Evolutionary conservation across 2,888 invertebrate genomes (phyloP), one percentile per base, ranked within the genome.

Genomic region (Phyto melanocephala): DNA sequence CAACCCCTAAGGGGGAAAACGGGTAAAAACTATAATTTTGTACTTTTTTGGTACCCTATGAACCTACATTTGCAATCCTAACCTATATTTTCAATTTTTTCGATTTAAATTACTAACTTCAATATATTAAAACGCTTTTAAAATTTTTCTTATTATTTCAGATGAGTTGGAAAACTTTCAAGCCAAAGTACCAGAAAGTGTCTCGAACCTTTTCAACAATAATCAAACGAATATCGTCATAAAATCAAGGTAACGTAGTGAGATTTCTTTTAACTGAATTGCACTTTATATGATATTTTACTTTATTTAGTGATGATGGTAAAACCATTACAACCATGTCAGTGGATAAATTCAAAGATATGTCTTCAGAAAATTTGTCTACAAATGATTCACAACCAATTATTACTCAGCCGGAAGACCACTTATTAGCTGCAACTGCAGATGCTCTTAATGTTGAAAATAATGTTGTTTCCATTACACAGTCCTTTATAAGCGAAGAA

Each of bases 151-250:
- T 8, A 11, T 50, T 35, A 20, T 76, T 78, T 33, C 13, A 79
- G 72, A 58, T 40, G 24, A 58, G 58, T 52, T 72, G 40, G 37
- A 52, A 28, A 65, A 79, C 22, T 45, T 22, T 54, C 71, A 71
- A 42, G 58, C 40, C 35, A 72, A 67, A 72, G 65, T 72, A 58
- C 50, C 79, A 58, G 72, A 22, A 50, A 79, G 24, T 22, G 50
- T 15, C 3, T 17, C 58, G 8, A 20, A 47, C 33, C 42, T 47
- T 50, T 58, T 37, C 5, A 45, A 78, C 10, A 33, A 20, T 15
- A 37, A 42, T 33, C 33, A 58, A 10, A 22, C 58, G 15, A 42
- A 50, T 58, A 50, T 67, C 65, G 24, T 67, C 28, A 58, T 58
- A 33, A 35, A 52, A 79, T 65, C 65, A 1, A 72, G 79, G 79